These are phyloP conservation scores for Neotoma lepida DNA, from an alignment of 2,113 vertebrate genomes.

Conservation along the genomic window DNA sequence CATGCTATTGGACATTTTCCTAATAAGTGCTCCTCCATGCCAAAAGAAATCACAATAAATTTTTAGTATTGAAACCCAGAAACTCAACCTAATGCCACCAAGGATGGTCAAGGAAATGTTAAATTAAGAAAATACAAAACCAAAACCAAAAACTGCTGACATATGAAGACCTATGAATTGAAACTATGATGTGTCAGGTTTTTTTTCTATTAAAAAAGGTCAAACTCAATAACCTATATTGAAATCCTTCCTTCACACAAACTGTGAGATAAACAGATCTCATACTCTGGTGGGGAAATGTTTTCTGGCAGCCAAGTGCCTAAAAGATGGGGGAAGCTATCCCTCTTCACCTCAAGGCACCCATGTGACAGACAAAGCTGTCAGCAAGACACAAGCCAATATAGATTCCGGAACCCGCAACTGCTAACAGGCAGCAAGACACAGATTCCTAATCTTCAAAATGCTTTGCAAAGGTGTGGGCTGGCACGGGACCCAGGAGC, in stretches of 20 bases:
- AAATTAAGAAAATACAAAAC: not conserved
- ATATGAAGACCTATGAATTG: constrained; percentile 3
- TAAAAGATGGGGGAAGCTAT: not conserved
- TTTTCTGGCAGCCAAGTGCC: not conserved
- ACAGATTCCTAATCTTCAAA: not conserved
- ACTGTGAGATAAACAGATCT: constrained; percentile 23
- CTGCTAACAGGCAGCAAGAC: not conserved
- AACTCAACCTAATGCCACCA: not conserved
- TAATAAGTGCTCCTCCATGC: not conserved
- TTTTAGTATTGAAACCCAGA: not conserved
- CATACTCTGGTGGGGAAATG: not conserved
- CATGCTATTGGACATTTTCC: not conserved
- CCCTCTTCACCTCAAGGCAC: not conserved
- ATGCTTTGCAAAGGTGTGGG: not conserved
- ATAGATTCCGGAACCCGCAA: not conserved
- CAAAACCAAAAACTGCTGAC: not conserved
- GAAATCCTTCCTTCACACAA: not conserved
- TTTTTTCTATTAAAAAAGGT: constrained; percentile 43
- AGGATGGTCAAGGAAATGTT: not conserved
- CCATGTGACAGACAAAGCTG: not conserved
- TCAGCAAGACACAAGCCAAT: not conserved
- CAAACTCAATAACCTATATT: constrained; percentile 33
- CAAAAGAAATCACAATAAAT: not conserved
- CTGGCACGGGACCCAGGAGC: not conserved
- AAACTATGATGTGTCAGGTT: not conserved